Evolutionary conservation across 2,888 invertebrate genomes (phyloP).

Genomic region (Empis stercorea): DNA sequence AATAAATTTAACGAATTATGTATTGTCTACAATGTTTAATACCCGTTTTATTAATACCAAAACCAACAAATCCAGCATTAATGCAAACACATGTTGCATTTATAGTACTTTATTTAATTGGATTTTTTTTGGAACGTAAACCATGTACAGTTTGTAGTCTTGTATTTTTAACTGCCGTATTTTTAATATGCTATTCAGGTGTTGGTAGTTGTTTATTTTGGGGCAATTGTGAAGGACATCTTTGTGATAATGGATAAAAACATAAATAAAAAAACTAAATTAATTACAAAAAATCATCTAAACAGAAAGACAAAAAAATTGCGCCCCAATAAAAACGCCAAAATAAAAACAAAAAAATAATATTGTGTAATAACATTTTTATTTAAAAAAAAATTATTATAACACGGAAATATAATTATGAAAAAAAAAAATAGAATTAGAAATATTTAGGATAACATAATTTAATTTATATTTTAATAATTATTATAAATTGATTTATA

Average conservation of each 20-base stretch:
- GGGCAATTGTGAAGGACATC: constrained; percentile 61
- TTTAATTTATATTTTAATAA: no score
- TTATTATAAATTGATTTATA: no score
- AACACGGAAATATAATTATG: no score
- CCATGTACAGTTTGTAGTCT: constrained; percentile 96
- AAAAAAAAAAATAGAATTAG: no score
- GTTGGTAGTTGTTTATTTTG: constrained; percentile 91
- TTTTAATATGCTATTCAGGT: constrained; percentile 91
- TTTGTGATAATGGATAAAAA: background rate
- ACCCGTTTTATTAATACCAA: constrained; percentile 92
- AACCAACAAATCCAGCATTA: constrained; percentile 91
- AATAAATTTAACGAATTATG: no score
- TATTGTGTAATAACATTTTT: no score
- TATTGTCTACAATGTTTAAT: constrained; percentile 97
- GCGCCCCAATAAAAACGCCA: background rate
- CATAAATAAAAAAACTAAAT: no score
- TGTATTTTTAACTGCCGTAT: constrained; percentile 85
- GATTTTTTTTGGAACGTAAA: constrained; percentile 92
- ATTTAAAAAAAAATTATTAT: no score
- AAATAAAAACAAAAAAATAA: background rate
- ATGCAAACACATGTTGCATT: constrained; percentile 96
- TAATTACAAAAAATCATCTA: background rate
- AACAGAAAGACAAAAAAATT: background rate
- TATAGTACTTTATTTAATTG: constrained; percentile 88
- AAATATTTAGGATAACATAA: no score